Percentiles rank a stretch among this genome's conserved stretches.
phyloP scores from a whole-genome alignment of 1,140 invertebrate genomes.

The Microplitis demolitor region DNA sequence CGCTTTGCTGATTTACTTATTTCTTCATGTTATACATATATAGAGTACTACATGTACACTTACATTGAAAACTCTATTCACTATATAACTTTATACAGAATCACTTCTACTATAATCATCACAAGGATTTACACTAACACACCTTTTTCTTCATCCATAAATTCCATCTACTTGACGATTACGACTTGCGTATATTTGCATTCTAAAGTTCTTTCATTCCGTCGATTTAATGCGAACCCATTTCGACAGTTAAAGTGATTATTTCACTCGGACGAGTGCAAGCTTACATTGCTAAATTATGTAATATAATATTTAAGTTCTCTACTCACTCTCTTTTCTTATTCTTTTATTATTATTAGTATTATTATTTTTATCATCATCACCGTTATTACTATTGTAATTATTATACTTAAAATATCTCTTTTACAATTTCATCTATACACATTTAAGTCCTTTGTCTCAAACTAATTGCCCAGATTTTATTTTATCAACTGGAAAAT shows the following conservation, averaged over 20 bases:
- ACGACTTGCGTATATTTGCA: constrained; percentile 4
- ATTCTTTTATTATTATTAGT: neutral
- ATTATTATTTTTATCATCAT: too few species aligned
- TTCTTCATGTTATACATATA: constrained; percentile 19
- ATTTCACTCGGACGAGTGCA: constrained; percentile 8
- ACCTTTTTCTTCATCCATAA: constrained; percentile 25
- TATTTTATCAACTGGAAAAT: constrained; percentile 38
- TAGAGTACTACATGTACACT: too few species aligned
- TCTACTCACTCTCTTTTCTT: neutral
- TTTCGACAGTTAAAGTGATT: constrained; percentile 18
- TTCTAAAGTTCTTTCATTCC: constrained; percentile 10
- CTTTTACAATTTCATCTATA: neutral
- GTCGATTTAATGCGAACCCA: constrained; percentile 16
- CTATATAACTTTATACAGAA: neutral
- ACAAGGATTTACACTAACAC: too few species aligned
- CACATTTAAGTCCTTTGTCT: neutral
- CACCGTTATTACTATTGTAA: too few species aligned
- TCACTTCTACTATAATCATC: too few species aligned
- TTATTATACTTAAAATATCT: too few species aligned
- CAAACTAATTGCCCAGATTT: constrained; percentile 39
- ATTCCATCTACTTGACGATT: constrained; percentile 16
- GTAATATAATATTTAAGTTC: constrained; percentile 15
- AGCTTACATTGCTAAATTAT: constrained; percentile 13
- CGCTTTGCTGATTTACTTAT: constrained; percentile 43
- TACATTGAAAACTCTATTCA: neutral